Evolutionary conservation across 1,140 invertebrate species (phyloP), one percentile per base, ranked within the genome.

Genomic region (Leptinotarsa undecemlineata): DNA sequence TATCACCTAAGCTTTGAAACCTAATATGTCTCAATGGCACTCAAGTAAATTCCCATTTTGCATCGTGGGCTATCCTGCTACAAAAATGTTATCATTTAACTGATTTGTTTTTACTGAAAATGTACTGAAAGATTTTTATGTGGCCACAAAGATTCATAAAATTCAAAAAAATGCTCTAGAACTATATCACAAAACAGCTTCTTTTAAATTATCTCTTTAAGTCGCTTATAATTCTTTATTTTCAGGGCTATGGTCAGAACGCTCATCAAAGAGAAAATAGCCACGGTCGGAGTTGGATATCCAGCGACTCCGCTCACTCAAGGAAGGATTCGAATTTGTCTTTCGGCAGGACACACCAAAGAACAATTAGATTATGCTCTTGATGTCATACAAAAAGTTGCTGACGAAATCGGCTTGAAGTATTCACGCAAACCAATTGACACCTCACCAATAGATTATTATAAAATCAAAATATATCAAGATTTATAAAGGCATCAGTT

Each of bases 271-370:
- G 87, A 92, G 73, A 93, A 95, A 68, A 92, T 99, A 72, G 98
- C 97, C 21, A 92, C 92, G 14, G 98, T 99, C 4, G 97, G 98
- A 73, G 98, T 99, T 73, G 97, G 97, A 72, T 99, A 98, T 87
- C 98, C 98, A 70, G 98, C 98, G 47, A 99, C 98, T n/a, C 94
- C 96, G 62, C 90, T 99, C 71, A 94, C 96, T 88, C 92, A 95
- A 87, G 95, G 95, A 21, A 90, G 98, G 82, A 97, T 97, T 76
- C 87, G 98, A 78, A 98, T 99, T 86, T 99, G 98, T 84, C 86
- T 99, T 57, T 98, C 96, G 42, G 97, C 98, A 61, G 92, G 95
- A 21, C 98, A 99, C 85, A 96, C 96, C 21, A 96, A 97, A 86
- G 93, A 96, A 87, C 96, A 98, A 89, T 87, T 99, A 71, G 98